Percentiles rank a stretch among this genome's conserved stretches.
Evolutionary conservation across 2,797 vertebrate species (phyloP).

Genomic region (Pachyuromys duprasi): DNA sequence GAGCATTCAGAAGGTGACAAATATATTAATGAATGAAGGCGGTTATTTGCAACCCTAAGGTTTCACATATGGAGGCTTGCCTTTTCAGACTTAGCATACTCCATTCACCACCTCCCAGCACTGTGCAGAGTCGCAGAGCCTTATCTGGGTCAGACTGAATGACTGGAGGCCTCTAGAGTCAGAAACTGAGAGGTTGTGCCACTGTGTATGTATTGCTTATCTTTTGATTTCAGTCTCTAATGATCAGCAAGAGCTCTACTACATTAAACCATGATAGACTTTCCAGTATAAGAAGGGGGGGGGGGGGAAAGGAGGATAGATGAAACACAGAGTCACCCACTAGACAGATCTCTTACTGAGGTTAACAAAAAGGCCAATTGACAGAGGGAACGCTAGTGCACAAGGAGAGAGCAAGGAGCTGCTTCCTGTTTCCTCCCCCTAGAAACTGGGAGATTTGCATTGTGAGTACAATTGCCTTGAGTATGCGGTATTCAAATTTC

Average conservation of each 20-base stretch:
- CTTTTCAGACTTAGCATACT: not conserved
- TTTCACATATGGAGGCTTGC: not conserved
- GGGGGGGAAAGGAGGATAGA: not conserved
- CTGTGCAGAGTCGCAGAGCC: not conserved
- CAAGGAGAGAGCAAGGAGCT: not conserved
- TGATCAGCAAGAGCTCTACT: not conserved
- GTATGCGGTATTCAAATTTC: slow-evolving; percentile 20
- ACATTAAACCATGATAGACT: not conserved
- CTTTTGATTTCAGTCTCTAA: not conserved
- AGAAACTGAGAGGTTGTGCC: not conserved
- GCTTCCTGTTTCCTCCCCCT: not conserved
- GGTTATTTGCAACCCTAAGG: not conserved
- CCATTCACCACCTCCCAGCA: not conserved
- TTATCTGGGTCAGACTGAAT: not conserved
- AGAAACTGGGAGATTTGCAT: slow-evolving; percentile 1
- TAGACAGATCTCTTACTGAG: not conserved
- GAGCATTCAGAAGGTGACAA: not conserved
- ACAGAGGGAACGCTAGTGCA: not conserved
- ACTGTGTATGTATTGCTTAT: not conserved
- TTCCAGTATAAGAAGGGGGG: not conserved
- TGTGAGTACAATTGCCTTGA: slow-evolving; percentile 19
- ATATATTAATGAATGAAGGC: not conserved
- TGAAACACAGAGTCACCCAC: not conserved
- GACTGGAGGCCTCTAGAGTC: not conserved
- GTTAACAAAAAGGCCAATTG: not conserved